phyloP scores from a whole-genome alignment of 2,797 vertebrate genomes.

The Pagetopsis macropterus region DNA sequence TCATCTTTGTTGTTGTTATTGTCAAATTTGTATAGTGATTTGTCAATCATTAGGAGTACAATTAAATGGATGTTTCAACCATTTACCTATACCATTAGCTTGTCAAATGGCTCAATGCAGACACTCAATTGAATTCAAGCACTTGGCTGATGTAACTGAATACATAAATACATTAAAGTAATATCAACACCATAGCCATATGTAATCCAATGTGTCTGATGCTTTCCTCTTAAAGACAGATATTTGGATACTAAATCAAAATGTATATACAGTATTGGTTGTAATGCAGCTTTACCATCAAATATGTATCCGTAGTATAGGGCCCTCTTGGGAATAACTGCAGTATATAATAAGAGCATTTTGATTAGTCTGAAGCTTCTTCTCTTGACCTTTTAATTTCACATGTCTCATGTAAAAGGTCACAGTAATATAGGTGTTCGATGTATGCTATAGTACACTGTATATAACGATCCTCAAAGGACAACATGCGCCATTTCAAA shows the following conservation, averaged over 20 bases:
- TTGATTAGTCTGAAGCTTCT: not conserved
- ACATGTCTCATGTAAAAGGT: not conserved
- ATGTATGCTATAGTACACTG: not conserved
- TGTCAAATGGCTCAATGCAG: not conserved
- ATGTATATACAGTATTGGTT: not conserved
- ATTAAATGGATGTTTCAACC: not conserved
- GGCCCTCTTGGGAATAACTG: not conserved
- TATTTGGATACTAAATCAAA: not conserved
- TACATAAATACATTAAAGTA: not conserved
- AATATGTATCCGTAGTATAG: not conserved
- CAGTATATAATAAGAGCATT: not conserved
- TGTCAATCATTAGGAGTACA: not conserved
- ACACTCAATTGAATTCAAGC: fast-evolving
- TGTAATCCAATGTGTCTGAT: not conserved
- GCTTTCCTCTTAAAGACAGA: not conserved
- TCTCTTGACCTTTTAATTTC: not conserved
- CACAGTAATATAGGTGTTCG: not conserved
- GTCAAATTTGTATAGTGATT: not conserved
- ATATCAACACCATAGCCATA: not conserved
- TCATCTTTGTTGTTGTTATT: not conserved
- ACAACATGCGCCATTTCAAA: too few species aligned
- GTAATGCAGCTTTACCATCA: not conserved
- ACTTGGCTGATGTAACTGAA: not conserved
- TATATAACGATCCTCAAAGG: not conserved
- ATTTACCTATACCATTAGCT: not conserved